These are phyloP conservation scores for Hoplodrina blanda DNA, from an alignment of 2,888 invertebrate genomes.

Conservation along the genomic window DNA sequence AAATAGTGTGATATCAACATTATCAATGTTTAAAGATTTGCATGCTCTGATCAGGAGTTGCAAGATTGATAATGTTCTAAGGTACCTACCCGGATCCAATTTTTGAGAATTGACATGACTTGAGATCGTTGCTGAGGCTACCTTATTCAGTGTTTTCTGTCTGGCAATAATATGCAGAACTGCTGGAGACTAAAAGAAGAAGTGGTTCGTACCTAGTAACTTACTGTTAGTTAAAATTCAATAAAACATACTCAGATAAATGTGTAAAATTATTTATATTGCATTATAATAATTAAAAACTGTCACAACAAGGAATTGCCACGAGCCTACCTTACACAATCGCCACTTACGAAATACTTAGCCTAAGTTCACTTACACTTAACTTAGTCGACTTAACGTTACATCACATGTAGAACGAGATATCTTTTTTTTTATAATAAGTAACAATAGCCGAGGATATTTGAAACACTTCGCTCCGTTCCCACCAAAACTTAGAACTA, in stretches of 20 bases:
- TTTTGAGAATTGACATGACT: no score
- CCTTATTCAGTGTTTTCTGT: background rate
- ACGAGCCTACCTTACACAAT: slow-evolving; percentile 82
- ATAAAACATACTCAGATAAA: slow-evolving; percentile 66
- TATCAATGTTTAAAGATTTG: no score
- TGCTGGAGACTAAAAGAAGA: background rate
- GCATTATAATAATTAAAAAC: slow-evolving; percentile 84
- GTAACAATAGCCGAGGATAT: slow-evolving; percentile 82
- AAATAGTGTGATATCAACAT: no score
- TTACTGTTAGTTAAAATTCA: background rate
- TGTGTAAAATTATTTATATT: slow-evolving; percentile 89
- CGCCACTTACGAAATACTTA: slow-evolving; percentile 78
- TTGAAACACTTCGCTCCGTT: slow-evolving; percentile 75
- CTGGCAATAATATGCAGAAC: background rate
- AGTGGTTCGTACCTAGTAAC: background rate
- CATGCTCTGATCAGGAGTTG: no score
- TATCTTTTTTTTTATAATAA: slow-evolving; percentile 81
- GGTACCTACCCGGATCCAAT: background rate
- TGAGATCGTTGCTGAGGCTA: no score
- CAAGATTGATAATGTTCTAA: background rate
- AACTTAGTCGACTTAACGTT: slow-evolving; percentile 86
- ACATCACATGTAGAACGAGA: slow-evolving; percentile 90
- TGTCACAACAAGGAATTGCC: slow-evolving; percentile 89
- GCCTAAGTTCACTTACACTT: slow-evolving; percentile 76
- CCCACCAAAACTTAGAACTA: slow-evolving; percentile 69